Evolutionary conservation across 1,140 invertebrate genomes (phyloP).

Genomic region (Zaprionus lachaisei): DNA sequence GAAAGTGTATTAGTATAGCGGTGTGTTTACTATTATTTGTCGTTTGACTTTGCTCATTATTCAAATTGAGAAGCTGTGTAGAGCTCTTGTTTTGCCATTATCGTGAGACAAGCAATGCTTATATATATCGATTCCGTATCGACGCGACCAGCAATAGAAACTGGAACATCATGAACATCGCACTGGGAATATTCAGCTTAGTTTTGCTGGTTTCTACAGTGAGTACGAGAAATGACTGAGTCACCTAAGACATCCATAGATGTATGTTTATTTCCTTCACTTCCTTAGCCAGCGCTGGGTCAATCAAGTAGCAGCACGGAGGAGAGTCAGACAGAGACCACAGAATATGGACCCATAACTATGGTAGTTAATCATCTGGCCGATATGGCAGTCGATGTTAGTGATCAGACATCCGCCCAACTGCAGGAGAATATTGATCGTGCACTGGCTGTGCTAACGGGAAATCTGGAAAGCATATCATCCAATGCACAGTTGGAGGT

Average conservation of each 20-base stretch:
- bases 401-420: conserved; percentile 52
- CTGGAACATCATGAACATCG: conserved; percentile 37
- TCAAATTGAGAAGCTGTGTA: conserved; percentile 45
- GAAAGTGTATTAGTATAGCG: not conserved
- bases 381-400: conserved; percentile 54
- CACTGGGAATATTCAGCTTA: conserved; percentile 27
- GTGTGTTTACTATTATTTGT: not conserved
- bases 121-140: conserved; percentile 19
- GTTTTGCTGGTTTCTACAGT: conserved; percentile 46
- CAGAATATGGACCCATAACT: conserved; percentile 62
- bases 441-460: conserved; percentile 27
- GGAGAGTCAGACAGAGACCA: conserved; percentile 40
- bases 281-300: not conserved
- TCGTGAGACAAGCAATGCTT: not conserved
- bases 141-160: conserved; percentile 4
- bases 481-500: conserved; percentile 51
- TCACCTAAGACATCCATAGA: not conserved
- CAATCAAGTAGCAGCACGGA: conserved; percentile 14
- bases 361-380: conserved; percentile 64
- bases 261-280: not conserved
- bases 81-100: conserved; percentile 20
- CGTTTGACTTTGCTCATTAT: conserved; percentile 20
- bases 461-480: conserved; percentile 53
- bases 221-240: conserved; percentile 10
- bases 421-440: conserved; percentile 58